Conservation (phyloP, 1,140 invertebrate genomes). For the Adoxophyes honmai region DNA sequence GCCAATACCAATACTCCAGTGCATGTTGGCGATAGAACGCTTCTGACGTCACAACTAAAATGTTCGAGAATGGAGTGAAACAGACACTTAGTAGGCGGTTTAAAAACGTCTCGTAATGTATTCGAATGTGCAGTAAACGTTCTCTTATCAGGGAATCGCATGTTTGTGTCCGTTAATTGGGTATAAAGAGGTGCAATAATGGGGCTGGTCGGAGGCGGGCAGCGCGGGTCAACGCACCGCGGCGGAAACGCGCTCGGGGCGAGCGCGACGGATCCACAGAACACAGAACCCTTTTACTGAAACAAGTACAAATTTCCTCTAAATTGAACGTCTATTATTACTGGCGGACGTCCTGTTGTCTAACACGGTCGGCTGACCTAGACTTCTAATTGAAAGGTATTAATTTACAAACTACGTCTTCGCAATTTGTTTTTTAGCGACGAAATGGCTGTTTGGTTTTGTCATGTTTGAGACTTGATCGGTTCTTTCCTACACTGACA, state of each 20-base stretch:
- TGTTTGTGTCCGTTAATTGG: conserved; percentile 11
- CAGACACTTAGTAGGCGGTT: not conserved
- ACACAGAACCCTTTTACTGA: conserved; percentile 14
- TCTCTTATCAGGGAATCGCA: conserved; percentile 11
- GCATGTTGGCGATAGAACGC: too few species aligned
- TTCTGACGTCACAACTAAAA: too few species aligned
- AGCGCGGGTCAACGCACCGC: conserved; percentile 2
- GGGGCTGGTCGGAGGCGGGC: not conserved
- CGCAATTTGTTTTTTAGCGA: not conserved
- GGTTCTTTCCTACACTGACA: too few species aligned
- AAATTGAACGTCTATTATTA: conserved; percentile 13
- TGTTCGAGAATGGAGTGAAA: not conserved
- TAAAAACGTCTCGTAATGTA: conserved; percentile 1
- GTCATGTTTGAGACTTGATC: too few species aligned
- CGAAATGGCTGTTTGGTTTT: too few species aligned
- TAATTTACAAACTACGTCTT: not conserved
- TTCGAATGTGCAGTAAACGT: conserved; percentile 9
- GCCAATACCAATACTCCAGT: too few species aligned
- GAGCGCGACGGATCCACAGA: conserved; percentile 6
- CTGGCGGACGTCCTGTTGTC: conserved; percentile 3
- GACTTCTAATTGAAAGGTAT: conserved; percentile 5
- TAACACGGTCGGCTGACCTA: not conserved
- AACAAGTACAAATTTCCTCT: conserved; percentile 11
- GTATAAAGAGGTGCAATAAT: conserved; percentile 15
- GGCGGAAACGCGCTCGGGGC: conserved; percentile 4